These are phyloP conservation scores for Eptatretus atami DNA, from an alignment of 2,797 vertebrate genomes.

Conservation along the genomic window DNA sequence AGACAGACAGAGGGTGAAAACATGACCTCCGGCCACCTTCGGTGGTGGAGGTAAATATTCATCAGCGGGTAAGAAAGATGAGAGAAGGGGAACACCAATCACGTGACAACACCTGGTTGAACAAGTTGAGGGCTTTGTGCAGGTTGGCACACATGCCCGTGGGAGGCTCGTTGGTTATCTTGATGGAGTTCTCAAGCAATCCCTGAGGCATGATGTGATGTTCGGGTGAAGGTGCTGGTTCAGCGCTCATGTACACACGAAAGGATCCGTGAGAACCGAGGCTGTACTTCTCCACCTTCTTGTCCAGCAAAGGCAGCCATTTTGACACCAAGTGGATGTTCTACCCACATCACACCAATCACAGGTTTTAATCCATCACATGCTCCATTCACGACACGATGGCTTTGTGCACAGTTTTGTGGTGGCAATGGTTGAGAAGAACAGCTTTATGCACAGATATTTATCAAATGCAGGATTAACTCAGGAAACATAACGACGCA, in stretches of 20 bases:
- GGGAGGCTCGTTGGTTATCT: constrained; percentile 35
- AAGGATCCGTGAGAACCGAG: constrained; percentile 19
- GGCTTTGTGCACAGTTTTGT: no score
- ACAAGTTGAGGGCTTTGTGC: constrained; percentile 27
- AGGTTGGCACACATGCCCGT: constrained; percentile 30
- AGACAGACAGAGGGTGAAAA: no score
- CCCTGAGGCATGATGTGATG: constrained; percentile 30
- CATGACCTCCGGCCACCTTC: no score
- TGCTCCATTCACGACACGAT: no score
- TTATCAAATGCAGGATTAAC: no score
- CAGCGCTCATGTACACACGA: constrained; percentile 30
- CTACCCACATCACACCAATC: constrained; percentile 13
- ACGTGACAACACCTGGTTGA: constrained; percentile 21
- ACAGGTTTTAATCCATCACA: no score
- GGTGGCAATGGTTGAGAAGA: no score
- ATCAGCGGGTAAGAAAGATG: no score
- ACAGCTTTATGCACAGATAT: no score
- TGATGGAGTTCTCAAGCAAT: constrained; percentile 32
- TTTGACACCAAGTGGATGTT: constrained; percentile 30
- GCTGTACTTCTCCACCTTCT: constrained; percentile 19
- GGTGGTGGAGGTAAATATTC: no score
- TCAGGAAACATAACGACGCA: no score
- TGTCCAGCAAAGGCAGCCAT: constrained; percentile 29
- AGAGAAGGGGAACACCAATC: neutral
- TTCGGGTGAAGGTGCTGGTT: constrained; percentile 18